A percentile compares a stretch with the other conserved stretches of the same genome.
These are phyloP conservation scores for Sisyra terminalis DNA, from an alignment of 2,888 invertebrate species.

Conservation along the genomic window DNA sequence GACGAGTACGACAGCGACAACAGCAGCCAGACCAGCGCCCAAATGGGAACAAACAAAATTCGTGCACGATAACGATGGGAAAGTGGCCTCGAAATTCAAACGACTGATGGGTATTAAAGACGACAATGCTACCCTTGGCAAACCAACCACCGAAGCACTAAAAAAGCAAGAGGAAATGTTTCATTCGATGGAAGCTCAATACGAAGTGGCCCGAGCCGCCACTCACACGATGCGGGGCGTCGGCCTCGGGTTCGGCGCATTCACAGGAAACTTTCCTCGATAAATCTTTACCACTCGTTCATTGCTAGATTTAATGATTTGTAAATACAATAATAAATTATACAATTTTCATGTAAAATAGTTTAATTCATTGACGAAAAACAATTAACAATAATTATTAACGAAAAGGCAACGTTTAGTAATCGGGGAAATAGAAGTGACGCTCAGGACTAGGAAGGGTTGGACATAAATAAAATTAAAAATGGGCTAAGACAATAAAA, in stretches of 20 bases:
- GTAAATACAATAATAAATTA: too few relatives aligned
- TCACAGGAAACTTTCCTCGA: constrained; percentile 33
- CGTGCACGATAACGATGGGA: constrained; percentile 81
- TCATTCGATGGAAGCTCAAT: constrained; percentile 86
- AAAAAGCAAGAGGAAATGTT: constrained; percentile 77
- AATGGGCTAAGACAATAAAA: too few relatives aligned
- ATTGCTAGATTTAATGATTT: too few relatives aligned
- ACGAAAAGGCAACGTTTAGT: too few relatives aligned
- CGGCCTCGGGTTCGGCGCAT: constrained; percentile 57
- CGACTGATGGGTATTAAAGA: constrained; percentile 88
- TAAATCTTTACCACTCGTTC: constrained; percentile 17
- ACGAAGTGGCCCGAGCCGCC: constrained; percentile 86
- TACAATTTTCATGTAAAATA: too few relatives aligned
- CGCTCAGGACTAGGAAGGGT: too few relatives aligned
- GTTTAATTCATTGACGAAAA: too few relatives aligned
- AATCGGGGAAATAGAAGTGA: too few relatives aligned
- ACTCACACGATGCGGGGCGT: constrained; percentile 92
- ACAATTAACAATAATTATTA: too few relatives aligned
- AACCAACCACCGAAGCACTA: constrained; percentile 35
- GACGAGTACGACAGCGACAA: constrained; percentile 21
- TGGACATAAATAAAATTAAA: too few relatives aligned
- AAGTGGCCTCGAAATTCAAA: constrained; percentile 87
- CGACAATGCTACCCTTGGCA: constrained; percentile 24
- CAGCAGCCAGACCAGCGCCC: constrained; percentile 25
- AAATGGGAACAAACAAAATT: constrained; percentile 74